These are phyloP conservation scores for Bombus sibiricus DNA, from an alignment of 1,140 invertebrate species.

Conservation along the genomic window DNA sequence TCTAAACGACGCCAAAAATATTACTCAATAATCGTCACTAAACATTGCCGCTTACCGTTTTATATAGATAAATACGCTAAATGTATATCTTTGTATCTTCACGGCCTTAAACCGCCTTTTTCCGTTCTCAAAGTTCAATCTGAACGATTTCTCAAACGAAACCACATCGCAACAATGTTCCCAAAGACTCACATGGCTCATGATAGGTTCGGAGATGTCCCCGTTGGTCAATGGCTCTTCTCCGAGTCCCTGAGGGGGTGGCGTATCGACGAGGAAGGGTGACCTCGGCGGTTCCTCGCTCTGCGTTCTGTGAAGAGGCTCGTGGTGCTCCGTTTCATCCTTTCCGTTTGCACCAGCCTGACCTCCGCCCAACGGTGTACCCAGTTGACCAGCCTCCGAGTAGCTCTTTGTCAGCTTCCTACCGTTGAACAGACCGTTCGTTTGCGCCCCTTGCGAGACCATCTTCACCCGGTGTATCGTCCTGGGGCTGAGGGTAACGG, in stretches of 20 bases:
- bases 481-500: slow-evolving; percentile 90
- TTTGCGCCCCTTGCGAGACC: slow-evolving; percentile 94
- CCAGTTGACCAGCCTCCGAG: slow-evolving; percentile 89
- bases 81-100: no score
- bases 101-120: no score
- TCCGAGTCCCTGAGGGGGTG: slow-evolving; percentile 16
- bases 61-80: no score
- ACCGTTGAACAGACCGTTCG: slow-evolving; percentile 89
- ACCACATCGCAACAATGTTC: no score
- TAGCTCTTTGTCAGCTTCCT: slow-evolving; percentile 92
- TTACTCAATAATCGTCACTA: fast-evolving
- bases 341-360: slow-evolving; percentile 56
- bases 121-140: no score
- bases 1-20: no score
- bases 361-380: slow-evolving; percentile 74
- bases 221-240: slow-evolving; percentile 69
- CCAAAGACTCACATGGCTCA: slow-evolving; percentile 27
- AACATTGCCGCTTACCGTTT: no score
- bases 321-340: slow-evolving; percentile 84
- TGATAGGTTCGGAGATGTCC: slow-evolving; percentile 52
- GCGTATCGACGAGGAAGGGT: slow-evolving; percentile 84
- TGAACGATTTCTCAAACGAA: neutral
- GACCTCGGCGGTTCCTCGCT: slow-evolving; percentile 91
- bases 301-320: slow-evolving; percentile 90
- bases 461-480: slow-evolving; percentile 88